Percentiles rank a stretch among this genome's conserved stretches.
These are phyloP conservation scores for Calliopum simillimum DNA, from an alignment of 2,888 invertebrate species.

Conservation along the genomic window DNA sequence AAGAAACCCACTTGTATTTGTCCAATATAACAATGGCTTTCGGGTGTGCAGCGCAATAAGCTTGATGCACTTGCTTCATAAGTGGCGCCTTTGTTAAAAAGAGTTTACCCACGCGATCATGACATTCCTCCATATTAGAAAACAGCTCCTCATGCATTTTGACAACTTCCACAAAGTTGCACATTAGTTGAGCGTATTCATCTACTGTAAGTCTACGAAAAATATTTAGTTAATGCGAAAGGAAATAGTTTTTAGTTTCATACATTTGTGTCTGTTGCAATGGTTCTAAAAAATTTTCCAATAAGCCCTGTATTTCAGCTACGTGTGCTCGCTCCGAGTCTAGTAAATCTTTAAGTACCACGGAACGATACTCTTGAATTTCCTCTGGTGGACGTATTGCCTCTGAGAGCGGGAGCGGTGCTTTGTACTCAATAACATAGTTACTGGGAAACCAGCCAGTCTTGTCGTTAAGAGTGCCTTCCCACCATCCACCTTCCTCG, in stretches of 20 bases:
- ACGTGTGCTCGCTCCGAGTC: constrained; percentile 94
- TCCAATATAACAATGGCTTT: constrained; percentile 93
- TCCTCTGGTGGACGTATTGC: constrained; percentile 76
- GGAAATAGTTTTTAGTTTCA: constrained; percentile 61
- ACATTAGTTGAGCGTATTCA: constrained; percentile 88
- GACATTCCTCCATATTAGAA: constrained; percentile 82
- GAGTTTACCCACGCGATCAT: constrained; percentile 88
- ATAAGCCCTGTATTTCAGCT: constrained; percentile 86
- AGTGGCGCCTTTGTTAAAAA: constrained; percentile 87
- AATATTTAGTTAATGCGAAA: background rate
- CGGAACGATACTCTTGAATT: constrained; percentile 82
- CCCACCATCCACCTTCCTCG: constrained; percentile 99
- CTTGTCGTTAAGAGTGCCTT: constrained; percentile 93
- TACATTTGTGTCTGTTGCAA: constrained; percentile 88
- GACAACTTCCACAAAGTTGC: constrained; percentile 89
- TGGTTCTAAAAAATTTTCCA: constrained; percentile 88
- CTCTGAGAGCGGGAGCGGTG: constrained; percentile 71
- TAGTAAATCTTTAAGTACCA: constrained; percentile 89
- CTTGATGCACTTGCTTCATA: constrained; percentile 85
- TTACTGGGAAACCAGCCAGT: constrained; percentile 99
- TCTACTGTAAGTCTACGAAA: constrained; percentile 79
- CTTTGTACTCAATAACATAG: constrained; percentile 90
- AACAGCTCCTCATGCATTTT: constrained; percentile 87
- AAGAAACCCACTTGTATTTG: constrained; percentile 82
- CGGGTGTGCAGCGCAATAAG: constrained; percentile 94